A percentile compares a stretch with the other conserved stretches of the same genome.
Conservation (phyloP, 2,113 vertebrate species). For the Lamprologus tigripictilis region DNA sequence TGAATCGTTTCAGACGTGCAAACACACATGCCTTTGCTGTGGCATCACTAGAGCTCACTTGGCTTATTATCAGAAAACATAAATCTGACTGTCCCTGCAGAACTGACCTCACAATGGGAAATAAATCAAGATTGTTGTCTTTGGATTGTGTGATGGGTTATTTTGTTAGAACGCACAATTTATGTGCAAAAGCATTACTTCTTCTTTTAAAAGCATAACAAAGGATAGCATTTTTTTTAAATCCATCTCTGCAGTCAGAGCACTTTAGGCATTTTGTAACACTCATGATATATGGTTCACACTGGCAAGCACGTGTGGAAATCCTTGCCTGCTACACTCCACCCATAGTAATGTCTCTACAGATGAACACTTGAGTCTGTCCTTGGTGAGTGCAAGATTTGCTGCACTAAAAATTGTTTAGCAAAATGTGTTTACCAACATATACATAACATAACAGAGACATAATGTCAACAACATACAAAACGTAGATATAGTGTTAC, state of each 20-base stretch:
- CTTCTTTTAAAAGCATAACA: background rate
- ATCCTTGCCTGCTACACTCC: background rate
- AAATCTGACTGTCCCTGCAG: background rate
- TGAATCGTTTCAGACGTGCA: background rate
- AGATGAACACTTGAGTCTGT: background rate
- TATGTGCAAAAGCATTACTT: background rate
- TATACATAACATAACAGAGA: background rate
- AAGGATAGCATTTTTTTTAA: background rate
- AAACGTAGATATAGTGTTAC: background rate
- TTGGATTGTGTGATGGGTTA: background rate
- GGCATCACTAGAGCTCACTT: background rate
- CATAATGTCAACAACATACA: background rate
- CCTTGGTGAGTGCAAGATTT: background rate
- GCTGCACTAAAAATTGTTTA: background rate
- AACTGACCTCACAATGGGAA: conserved; percentile 6
- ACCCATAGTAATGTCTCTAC: background rate
- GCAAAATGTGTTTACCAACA: background rate
- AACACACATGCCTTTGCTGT: conserved; percentile 4
- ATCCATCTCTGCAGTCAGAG: background rate
- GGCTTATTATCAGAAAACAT: conserved; percentile 4
- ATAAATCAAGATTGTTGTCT: background rate
- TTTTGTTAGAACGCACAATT: conserved; percentile 1
- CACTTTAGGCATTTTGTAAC: background rate
- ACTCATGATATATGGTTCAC: background rate
- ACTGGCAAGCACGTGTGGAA: background rate